Evolutionary conservation across 1,140 invertebrate genomes (phyloP).

Genomic region (Grapholita molesta): DNA sequence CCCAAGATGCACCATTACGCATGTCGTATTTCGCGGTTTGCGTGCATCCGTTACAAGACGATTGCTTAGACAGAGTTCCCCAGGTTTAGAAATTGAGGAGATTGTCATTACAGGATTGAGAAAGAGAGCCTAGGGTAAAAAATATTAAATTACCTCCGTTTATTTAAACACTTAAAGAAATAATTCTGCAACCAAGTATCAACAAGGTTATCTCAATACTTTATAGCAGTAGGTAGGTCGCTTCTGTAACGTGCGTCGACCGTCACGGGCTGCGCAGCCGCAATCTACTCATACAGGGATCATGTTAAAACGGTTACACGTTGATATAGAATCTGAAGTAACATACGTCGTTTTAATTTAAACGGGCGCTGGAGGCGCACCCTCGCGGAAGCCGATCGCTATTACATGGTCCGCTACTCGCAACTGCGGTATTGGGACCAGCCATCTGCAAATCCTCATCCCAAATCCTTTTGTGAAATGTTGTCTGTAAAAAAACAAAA

Average conservation of each 20-base stretch:
- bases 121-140: too few relatives aligned
- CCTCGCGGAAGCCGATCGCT: constrained; percentile 57
- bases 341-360: not conserved
- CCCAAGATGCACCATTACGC: too few relatives aligned
- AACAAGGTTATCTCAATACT: not conserved
- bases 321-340: not conserved
- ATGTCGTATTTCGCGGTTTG: too few relatives aligned
- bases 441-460: constrained; percentile 19
- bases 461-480: constrained; percentile 10
- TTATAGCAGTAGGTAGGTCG: constrained; percentile 23
- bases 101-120: too few relatives aligned
- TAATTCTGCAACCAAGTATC: not conserved
- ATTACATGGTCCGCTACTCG: constrained; percentile 58
- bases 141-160: too few relatives aligned
- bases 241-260: constrained; percentile 29
- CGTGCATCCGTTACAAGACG: too few relatives aligned
- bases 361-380: constrained; percentile 47
- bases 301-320: not conserved
- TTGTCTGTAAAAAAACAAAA: not conserved
- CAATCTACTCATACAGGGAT: not conserved
- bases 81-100: too few relatives aligned
- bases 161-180: too few relatives aligned
- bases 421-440: constrained; percentile 29
- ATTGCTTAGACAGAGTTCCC: too few relatives aligned
- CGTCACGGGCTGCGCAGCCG: constrained; percentile 37